phyloP scores from a whole-genome alignment of 2,888 invertebrate genomes.

The Tetranychus piercei region DNA sequence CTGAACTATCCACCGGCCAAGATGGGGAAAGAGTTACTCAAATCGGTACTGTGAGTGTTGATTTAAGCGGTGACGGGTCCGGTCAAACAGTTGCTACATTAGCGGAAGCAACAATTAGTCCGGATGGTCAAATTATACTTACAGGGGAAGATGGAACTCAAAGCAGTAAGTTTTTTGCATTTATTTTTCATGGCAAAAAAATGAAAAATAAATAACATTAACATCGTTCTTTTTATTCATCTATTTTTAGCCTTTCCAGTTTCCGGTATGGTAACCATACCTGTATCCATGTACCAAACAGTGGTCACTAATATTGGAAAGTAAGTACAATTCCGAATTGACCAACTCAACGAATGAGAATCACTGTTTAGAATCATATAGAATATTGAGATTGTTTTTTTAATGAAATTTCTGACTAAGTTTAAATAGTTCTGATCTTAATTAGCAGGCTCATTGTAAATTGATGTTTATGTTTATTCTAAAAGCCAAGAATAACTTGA shows the following conservation, averaged over 20 bases:
- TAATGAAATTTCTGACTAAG: background rate
- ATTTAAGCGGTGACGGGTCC: conserved; percentile 43
- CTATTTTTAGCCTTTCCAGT: conserved; percentile 35
- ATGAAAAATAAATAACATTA: background rate
- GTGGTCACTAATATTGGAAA: conserved; percentile 21
- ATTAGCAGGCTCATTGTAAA: background rate
- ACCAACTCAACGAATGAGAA: background rate
- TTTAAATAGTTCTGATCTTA: background rate
- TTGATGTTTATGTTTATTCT: background rate
- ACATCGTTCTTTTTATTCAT: background rate
- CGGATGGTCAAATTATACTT: conserved; percentile 82
- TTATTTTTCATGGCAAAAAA: background rate
- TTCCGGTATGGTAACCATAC: conserved; percentile 84
- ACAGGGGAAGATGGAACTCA: conserved; percentile 72
- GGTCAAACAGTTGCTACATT: conserved; percentile 40
- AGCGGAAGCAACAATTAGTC: conserved; percentile 72
- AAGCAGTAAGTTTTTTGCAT: conserved; percentile 26
- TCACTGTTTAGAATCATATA: background rate
- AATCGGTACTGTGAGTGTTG: conserved; percentile 49
- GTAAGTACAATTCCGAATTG: background rate
- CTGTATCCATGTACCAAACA: conserved; percentile 78
- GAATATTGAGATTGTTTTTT: background rate
- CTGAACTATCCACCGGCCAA: conserved; percentile 41
- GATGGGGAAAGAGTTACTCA: conserved; percentile 29
- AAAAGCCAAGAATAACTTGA: background rate